Base-by-base conservation (phyloP, 2,888 invertebrate genomes). In the Lycaena phlaeas region DNA sequence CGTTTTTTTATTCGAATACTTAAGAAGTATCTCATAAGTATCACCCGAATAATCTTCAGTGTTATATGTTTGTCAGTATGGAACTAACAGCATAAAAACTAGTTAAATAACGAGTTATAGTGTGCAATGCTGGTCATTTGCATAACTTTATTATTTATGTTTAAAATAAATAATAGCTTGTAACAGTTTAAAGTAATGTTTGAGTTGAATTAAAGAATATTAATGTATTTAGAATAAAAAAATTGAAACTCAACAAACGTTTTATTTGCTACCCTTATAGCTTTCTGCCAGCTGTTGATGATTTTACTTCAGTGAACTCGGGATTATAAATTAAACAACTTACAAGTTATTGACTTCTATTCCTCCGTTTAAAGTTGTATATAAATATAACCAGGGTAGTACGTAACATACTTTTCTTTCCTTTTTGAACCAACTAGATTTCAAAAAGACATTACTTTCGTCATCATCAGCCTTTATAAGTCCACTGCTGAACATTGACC, bases 211-310 rank as follows among this genome's bases (percentile, higher is more conserved):
- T 79, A 78, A 77, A 79, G 69, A 84, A 84, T 81, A 84, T 84
- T 82, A 84, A 84, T 84, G 84, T 84, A 84, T 84, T 81, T 84
- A 84, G 84, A 84, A 79, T 84, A 82, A 84, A 81, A 82, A 82
- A 79, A 81, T 81, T 79, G 79, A 75, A 40, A 40, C 39, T 39
- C 39, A 39, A 77, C 72, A 72, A 74, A 72, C 67, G n/a, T 51
- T 64, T 53, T 51, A 49, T 31, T 25, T 18, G n/a, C 22, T 38
- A 14, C 6, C 18, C 12, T 11, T 12, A 17, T 12, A 30, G n/a
- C 28, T 29, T 14, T n/a, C n/a, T n/a, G n/a, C n/a, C n/a, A n/a
- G n/a, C n/a, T n/a, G n/a, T n/a, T n/a, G n/a, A n/a, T n/a, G n/a
- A n/a, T n/a, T n/a, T n/a, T n/a, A n/a, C n/a, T n/a, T n/a, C n/a